A percentile compares a stretch with the other conserved stretches of the same genome.
These are phyloP conservation scores for Trachemys scripta DNA, from an alignment of 2,113 vertebrate genomes.

Conservation along the genomic window DNA sequence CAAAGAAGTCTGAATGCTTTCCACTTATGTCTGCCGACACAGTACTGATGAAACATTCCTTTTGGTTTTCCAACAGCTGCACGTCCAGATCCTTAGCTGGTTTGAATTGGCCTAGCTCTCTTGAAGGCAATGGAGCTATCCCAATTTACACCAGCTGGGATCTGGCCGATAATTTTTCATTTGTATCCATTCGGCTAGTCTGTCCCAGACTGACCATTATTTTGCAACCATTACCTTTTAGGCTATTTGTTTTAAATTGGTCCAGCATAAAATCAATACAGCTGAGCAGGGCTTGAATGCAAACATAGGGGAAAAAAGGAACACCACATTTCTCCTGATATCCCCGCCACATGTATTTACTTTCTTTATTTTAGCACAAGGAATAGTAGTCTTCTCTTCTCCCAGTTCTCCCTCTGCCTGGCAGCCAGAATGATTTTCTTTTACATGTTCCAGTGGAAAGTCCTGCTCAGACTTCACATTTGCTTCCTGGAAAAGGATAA, in stretches of 20 bases:
- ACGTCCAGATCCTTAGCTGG: not conserved
- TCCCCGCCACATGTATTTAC: not conserved
- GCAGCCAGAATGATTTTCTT: not conserved
- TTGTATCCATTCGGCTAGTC: not conserved
- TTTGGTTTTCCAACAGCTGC: not conserved
- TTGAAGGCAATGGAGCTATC: not conserved
- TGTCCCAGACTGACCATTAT: slow-evolving; percentile 20
- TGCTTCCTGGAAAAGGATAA: not conserved
- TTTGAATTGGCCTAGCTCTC: not conserved
- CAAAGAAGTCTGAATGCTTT: not conserved
- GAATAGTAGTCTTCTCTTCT: not conserved
- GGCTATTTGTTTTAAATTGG: slow-evolving; percentile 59
- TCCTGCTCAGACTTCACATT: not conserved
- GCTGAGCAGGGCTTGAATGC: slow-evolving; percentile 24
- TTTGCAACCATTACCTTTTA: slow-evolving; percentile 52
- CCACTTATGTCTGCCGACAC: not conserved
- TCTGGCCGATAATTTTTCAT: slow-evolving; percentile 11
- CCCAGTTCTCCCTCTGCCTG: not conserved
- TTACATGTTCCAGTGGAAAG: not conserved
- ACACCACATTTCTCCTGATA: slow-evolving; percentile 3
- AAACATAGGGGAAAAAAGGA: slow-evolving; percentile 12
- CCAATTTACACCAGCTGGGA: not conserved
- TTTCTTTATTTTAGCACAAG: not conserved
- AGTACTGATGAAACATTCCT: not conserved
- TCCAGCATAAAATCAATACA: slow-evolving; percentile 65